Base-by-base conservation (phyloP, 2,113 vertebrate genomes). In the Heptranchias perlo region DNA sequence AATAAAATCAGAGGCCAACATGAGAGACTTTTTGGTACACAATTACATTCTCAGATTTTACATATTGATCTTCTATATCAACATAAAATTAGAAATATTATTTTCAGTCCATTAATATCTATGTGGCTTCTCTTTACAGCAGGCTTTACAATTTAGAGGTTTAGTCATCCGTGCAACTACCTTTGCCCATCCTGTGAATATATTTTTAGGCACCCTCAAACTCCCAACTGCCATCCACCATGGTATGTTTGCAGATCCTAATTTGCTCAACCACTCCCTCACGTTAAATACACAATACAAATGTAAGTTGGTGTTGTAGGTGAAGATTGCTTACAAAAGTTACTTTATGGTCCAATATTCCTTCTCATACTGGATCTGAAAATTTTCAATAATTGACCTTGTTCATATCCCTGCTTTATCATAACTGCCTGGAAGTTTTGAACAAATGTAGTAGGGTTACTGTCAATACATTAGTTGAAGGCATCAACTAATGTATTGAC, bases 1-100 rank as follows among this genome's bases (percentile, higher is more conserved):
- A 64, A 95, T 0, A 69, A 0, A 96, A 96, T 87, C 94, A 96
- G 16, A 96, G 58, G n/a, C 23, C 64, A 52, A 49, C 11, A 31
- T 95, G 47, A 35, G 64, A 67, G 94, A 67, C 8, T 95, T 1
- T 95, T 67, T 95, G 13, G 49, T 69, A 52, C 62, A 49, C 14
- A 69, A 95, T 73, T 67, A 52, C 47, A 52, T 65, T 28, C 7
- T 95, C 11, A 47, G 5, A 47, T 4, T 44, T 1, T 35, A n/a
- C 58, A 62, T 44, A 94, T 47, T 89, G 39, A 65, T 49, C 35
- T 64, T 61, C 14, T 39, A 64, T 39, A 67, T 69, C 21, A 95
- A 95, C 2, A 31, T 1, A 95, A 95, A 94, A 49, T 95, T 1
- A 67, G 3, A 67, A 69, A 49, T 47, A 67, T 23, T 94, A 94